Evolutionary conservation across 1,140 invertebrate species (phyloP).

Genomic region (Acromyrmex echinatior): DNA sequence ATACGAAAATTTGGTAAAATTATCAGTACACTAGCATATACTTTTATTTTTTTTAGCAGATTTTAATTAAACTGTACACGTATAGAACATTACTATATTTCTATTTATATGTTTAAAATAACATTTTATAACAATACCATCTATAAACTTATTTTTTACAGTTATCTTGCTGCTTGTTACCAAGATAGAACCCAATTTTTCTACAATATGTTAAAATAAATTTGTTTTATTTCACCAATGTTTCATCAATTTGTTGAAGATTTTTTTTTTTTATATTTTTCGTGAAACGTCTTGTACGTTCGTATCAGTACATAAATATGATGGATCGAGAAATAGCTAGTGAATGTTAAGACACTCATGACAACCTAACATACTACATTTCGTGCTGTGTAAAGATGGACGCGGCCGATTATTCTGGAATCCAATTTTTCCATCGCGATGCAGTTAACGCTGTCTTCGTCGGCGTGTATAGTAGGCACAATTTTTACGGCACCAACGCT

Average conservation of each 20-base stretch:
- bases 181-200: neutral
- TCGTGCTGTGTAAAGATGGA: conserved; percentile 18
- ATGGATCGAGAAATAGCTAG: conserved; percentile 3
- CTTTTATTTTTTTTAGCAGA: neutral
- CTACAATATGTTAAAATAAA: conserved; percentile 3
- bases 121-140: neutral
- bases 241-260: neutral
- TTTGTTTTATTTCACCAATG: too few relatives aligned
- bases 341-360: conserved; percentile 2
- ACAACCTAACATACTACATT: neutral
- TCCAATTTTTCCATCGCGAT: conserved; percentile 27
- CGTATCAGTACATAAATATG: neutral
- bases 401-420: conserved; percentile 34
- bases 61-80: conserved; percentile 5
- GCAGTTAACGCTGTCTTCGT: conserved; percentile 25
- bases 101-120: neutral
- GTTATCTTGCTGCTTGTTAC: neutral
- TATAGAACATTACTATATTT: neutral
- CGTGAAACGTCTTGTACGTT: neutral
- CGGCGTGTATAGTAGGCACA: neutral
- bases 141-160: neutral
- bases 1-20: neutral
- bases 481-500: conserved; percentile 26
- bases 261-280: neutral
- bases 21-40: neutral